Percentiles rank a stretch among this genome's conserved stretches.
Conservation (phyloP, 2,888 invertebrate genomes). For the Acleris cristana region DNA sequence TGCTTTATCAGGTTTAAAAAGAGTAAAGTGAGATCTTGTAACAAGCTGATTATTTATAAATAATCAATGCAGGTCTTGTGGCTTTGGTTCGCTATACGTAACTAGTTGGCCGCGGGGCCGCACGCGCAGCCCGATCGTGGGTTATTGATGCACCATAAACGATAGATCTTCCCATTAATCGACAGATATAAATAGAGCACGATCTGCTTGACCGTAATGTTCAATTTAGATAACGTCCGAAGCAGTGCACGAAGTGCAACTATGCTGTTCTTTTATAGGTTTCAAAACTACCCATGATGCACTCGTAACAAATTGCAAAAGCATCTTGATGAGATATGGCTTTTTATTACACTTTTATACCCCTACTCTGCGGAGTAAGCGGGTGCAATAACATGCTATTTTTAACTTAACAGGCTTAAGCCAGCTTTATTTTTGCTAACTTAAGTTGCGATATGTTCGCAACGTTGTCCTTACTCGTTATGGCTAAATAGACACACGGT, state of each 20-base stretch:
- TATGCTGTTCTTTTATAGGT: constrained; percentile 10
- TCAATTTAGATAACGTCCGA: constrained; percentile 10
- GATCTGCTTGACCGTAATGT: constrained; percentile 12
- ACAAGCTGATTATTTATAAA: too few relatives aligned
- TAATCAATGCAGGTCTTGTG: too few relatives aligned
- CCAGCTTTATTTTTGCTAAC: too few relatives aligned
- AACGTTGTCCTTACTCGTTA: too few relatives aligned
- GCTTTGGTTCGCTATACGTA: neutral
- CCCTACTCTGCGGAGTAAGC: neutral
- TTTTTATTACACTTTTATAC: constrained; percentile 13
- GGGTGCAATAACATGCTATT: neutral
- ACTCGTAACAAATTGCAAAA: constrained; percentile 13
- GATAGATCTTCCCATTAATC: constrained; percentile 31
- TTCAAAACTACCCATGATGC: constrained; percentile 9
- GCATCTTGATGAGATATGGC: constrained; percentile 8
- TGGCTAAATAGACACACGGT: too few relatives aligned
- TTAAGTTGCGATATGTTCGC: too few relatives aligned
- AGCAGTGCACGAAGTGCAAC: constrained; percentile 16
- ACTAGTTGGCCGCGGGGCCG: constrained; percentile 15
- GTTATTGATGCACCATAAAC: constrained; percentile 26
- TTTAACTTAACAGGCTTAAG: too few relatives aligned
- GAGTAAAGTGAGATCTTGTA: too few relatives aligned
- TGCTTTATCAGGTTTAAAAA: too few relatives aligned
- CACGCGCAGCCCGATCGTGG: constrained; percentile 12
- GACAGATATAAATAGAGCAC: constrained; percentile 28